A percentile compares a stretch with the other conserved stretches of the same genome.
These are phyloP conservation scores for Ophthalmolycus amberensis DNA, from an alignment of 2,113 vertebrate species.

Conservation along the genomic window DNA sequence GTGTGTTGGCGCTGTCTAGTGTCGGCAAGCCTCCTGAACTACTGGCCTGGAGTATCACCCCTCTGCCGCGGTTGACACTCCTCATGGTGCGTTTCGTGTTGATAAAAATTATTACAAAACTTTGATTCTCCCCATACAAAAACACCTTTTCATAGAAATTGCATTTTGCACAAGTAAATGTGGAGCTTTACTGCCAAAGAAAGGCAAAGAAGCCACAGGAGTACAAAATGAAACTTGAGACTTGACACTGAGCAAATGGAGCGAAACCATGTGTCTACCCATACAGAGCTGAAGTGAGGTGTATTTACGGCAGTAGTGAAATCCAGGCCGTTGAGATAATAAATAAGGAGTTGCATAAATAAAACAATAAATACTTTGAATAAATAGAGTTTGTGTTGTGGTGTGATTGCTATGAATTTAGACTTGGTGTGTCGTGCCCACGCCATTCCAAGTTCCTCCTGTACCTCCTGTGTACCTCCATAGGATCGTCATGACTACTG, in stretches of 20 bases:
- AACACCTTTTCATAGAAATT: conserved; percentile 98
- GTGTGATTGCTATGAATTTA: conserved; percentile 76
- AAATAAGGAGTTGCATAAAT: conserved; percentile 78
- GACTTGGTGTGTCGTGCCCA: conserved; percentile 67
- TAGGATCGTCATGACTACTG: conserved; percentile 31
- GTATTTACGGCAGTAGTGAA: conserved; percentile 73
- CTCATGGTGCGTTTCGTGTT: conserved; percentile 88
- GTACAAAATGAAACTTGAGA: conserved; percentile 74
- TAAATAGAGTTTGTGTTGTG: conserved; percentile 81
- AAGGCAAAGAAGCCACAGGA: conserved; percentile 79
- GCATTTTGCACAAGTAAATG: conserved; percentile 97
- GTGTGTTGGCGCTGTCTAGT: conserved; percentile 18
- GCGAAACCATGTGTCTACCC: conserved; percentile 36
- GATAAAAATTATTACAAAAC: conserved; percentile 99
- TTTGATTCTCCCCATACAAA: conserved; percentile 92
- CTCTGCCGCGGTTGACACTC: conserved; percentile 61
- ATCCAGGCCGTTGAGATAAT: conserved; percentile 82
- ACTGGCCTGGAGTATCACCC: conserved; percentile 29
- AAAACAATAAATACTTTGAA: conserved; percentile 82
- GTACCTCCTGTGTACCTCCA: conserved; percentile 18
- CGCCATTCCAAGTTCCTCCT: conserved; percentile 54
- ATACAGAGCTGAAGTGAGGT: conserved; percentile 55
- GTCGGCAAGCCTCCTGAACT: conserved; percentile 40
- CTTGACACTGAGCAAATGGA: conserved; percentile 55
- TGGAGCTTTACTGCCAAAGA: conserved; percentile 86